Evolutionary conservation across 2,888 invertebrate species (phyloP).

Genomic region (Hypomecis punctinalis): DNA sequence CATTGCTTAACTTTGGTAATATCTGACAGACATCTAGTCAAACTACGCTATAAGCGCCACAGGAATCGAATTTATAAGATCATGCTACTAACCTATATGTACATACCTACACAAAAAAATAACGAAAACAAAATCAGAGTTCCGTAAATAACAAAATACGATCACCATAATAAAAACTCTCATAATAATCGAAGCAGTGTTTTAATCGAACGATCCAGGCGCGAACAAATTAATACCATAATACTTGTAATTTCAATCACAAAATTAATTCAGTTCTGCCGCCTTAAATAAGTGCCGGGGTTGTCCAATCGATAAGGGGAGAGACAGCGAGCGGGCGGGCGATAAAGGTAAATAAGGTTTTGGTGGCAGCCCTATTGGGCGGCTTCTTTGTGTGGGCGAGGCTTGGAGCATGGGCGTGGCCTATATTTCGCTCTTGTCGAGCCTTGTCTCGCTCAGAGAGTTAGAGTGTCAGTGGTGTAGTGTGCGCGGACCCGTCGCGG

Average conservation of each 20-base stretch:
- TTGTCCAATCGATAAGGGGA: conserved; percentile 79
- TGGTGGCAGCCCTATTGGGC: conserved; percentile 61
- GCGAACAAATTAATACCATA: conserved; percentile 70
- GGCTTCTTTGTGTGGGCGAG: conserved; percentile 52
- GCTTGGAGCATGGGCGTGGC: conserved; percentile 52
- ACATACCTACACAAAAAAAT: background rate
- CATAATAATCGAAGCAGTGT: conserved; percentile 56
- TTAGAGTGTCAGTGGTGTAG: conserved; percentile 35
- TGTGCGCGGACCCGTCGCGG: conserved; percentile 46
- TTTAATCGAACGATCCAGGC: conserved; percentile 71
- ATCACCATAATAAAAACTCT: conserved; percentile 50
- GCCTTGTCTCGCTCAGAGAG: conserved; percentile 35
- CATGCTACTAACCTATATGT: background rate
- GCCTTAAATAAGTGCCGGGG: conserved; percentile 79
- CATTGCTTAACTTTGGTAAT: too few relatives aligned
- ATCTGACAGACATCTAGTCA: too few relatives aligned
- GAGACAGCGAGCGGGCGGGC: conserved; percentile 72
- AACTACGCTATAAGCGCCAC: too few relatives aligned
- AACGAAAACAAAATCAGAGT: conserved; percentile 33
- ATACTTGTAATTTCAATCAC: conserved; percentile 81
- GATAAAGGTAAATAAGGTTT: conserved; percentile 79
- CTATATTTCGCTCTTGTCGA: conserved; percentile 45
- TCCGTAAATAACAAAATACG: conserved; percentile 43
- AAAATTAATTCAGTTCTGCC: conserved; percentile 80
- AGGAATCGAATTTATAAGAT: too few relatives aligned